Evolutionary conservation across 1,140 invertebrate species (phyloP).

Genomic region (Nymphalis io): DNA sequence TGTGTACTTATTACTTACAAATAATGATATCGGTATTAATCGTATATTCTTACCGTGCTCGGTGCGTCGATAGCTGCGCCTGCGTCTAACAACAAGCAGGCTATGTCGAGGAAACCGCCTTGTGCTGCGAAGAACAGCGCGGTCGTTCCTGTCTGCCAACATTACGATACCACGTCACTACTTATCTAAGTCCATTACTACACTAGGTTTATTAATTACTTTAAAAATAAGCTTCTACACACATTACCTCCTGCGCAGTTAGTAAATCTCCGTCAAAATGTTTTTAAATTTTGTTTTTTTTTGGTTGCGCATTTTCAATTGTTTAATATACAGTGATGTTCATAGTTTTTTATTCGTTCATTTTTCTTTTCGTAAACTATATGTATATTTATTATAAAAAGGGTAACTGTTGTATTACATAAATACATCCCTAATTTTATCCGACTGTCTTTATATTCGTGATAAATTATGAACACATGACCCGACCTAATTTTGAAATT

Average conservation of each 20-base stretch:
- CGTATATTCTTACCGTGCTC: conserved; percentile 84
- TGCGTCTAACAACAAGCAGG: conserved; percentile 87
- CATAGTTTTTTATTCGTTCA: too few species aligned
- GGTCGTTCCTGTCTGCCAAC: conserved; percentile 91
- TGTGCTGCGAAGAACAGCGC: conserved; percentile 96
- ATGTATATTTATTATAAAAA: too few species aligned
- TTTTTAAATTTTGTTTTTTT: too few species aligned
- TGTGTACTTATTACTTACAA: background rate
- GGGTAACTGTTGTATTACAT: too few species aligned
- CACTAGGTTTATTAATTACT: background rate
- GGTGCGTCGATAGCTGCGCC: conserved; percentile 89
- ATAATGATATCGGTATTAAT: background rate
- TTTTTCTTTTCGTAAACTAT: too few species aligned
- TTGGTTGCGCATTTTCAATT: too few species aligned
- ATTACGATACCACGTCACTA: conserved; percentile 1
- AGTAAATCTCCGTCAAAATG: too few species aligned
- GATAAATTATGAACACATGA: background rate
- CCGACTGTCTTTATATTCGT: too few species aligned
- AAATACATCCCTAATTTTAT: too few species aligned
- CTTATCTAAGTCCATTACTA: background rate
- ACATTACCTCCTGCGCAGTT: too few species aligned
- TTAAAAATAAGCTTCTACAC: background rate
- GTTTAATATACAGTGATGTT: too few species aligned
- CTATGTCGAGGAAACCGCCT: conserved; percentile 92
- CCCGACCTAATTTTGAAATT: conserved; percentile 7